Evolutionary conservation across 2,797 vertebrate species (phyloP), one percentile per base, ranked within the genome.

Genomic region (Halcyon chelicuti): DNA sequence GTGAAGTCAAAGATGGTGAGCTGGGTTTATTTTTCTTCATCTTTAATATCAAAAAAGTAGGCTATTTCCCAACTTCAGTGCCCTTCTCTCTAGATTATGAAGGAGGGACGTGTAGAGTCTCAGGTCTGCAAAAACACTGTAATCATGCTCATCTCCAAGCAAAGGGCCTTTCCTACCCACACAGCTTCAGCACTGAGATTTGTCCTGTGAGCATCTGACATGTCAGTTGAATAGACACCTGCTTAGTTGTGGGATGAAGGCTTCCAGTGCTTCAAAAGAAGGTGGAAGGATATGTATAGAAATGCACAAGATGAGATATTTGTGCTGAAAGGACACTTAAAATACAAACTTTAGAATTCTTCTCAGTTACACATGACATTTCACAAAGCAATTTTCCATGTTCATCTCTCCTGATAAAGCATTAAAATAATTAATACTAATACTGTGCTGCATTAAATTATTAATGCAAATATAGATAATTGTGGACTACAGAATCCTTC

Each of bases 211-310:
- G 49, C 25, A 51, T 25, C 26, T 51, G 49, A 51, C 49, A 51
- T 26, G 46, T 7, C 13, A 52, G 25, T 16, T 51, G 49, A 55
- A 28, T 29, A 83, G 28, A 22, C 12, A 46, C 7, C 35, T 17
- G 31, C 23, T 23, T n/a, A 83, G 21, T 9, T 44, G 39, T 6
- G 68, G 55, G 26, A 33, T 39, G 35, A 58, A 37, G 55, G 31
- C 28, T 44, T 42, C 57, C 60, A 23, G 2, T 19, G 47, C 58
- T 78, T 66, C 25, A 28, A 20, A 49, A 51, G 8, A 40, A 54
- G 21, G 49, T 51, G 49, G 26, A 51, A 31, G 23, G 5, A n/a
- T 2, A 5, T 0, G 0, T 3, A 33, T 23, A 31, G 2, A 49
- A 52, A n/a, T 1, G 23, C 23, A 22, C 15, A 65, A 67, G 22